Evolutionary conservation across 2,888 invertebrate species (phyloP).

Genomic region (Myathropa florea): DNA sequence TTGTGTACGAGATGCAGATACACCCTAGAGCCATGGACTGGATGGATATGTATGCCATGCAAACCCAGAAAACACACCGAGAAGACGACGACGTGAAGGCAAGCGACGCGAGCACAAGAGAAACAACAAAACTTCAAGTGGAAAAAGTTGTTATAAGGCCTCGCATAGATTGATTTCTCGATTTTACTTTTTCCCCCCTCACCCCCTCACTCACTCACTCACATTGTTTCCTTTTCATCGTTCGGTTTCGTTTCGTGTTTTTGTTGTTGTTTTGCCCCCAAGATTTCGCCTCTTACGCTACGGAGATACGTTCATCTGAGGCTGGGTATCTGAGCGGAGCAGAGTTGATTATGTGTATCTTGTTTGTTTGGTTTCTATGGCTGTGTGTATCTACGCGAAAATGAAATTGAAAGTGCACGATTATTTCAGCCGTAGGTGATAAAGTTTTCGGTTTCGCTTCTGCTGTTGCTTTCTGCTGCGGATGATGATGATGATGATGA

Average conservation of each 20-base stretch:
- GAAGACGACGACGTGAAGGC: background rate
- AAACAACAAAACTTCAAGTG: constrained; percentile 21
- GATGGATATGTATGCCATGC: constrained; percentile 34
- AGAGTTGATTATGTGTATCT: background rate
- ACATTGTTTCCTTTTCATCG: constrained; percentile 37
- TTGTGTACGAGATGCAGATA: constrained; percentile 45
- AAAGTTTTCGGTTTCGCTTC: constrained; percentile 27
- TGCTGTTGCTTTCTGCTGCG: background rate
- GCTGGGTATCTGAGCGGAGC: background rate
- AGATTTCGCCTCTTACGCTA: constrained; percentile 41
- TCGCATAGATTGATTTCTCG: constrained; percentile 65
- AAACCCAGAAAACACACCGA: constrained; percentile 8
- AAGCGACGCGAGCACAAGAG: too few species aligned
- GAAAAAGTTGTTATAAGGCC: constrained; percentile 64
- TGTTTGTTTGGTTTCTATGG: background rate
- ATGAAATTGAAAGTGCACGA: constrained; percentile 66
- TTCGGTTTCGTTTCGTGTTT: background rate
- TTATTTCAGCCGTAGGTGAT: constrained; percentile 56
- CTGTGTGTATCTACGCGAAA: constrained; percentile 56
- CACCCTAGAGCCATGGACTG: constrained; percentile 11
- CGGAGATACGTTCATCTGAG: constrained; percentile 14
- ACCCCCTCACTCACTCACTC: background rate
- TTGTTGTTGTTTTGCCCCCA: background rate
- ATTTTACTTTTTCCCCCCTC: constrained; percentile 40
- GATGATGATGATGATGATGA: background rate